These are phyloP conservation scores for Drosophila mauritiana DNA, from an alignment of 1,140 invertebrate species.

Conservation along the genomic window DNA sequence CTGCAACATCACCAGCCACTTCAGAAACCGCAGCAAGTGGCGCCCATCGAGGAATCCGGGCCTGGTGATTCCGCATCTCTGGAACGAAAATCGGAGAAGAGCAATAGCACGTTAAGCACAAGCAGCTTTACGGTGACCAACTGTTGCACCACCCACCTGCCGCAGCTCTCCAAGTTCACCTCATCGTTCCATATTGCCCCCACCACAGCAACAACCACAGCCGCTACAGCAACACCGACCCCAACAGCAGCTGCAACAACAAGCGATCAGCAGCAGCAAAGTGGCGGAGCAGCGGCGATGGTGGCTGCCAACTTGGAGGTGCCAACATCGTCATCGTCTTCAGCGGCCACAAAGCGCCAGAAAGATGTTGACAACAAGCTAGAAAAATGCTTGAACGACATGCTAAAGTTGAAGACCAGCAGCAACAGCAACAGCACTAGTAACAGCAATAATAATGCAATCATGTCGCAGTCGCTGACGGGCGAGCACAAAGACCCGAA, in stretches of 20 bases:
- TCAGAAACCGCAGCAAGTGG: constrained; percentile 19
- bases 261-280: constrained; percentile 38
- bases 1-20: constrained; percentile 11
- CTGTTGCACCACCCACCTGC: constrained; percentile 79
- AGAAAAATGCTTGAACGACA: constrained; percentile 81
- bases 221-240: constrained; percentile 18
- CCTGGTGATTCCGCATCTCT: constrained; percentile 55
- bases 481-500: constrained; percentile 65
- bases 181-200: constrained; percentile 79
- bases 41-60: constrained; percentile 21
- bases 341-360: constrained; percentile 76
- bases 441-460: constrained; percentile 47
- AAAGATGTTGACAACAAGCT: constrained; percentile 84
- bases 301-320: constrained; percentile 34
- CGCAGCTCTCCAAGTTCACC: constrained; percentile 79
- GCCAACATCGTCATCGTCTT: constrained; percentile 40
- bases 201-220: constrained; percentile 21
- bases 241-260: constrained; percentile 18
- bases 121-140: constrained; percentile 79
- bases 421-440: constrained; percentile 12
- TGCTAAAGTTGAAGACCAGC: constrained; percentile 78
- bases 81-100: constrained; percentile 80
- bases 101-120: constrained; percentile 80
- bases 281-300: constrained; percentile 6
- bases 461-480: constrained; percentile 64